Evolutionary conservation across 2,113 vertebrate species (phyloP).

Genomic region (Forbesichthys agassizii): DNA sequence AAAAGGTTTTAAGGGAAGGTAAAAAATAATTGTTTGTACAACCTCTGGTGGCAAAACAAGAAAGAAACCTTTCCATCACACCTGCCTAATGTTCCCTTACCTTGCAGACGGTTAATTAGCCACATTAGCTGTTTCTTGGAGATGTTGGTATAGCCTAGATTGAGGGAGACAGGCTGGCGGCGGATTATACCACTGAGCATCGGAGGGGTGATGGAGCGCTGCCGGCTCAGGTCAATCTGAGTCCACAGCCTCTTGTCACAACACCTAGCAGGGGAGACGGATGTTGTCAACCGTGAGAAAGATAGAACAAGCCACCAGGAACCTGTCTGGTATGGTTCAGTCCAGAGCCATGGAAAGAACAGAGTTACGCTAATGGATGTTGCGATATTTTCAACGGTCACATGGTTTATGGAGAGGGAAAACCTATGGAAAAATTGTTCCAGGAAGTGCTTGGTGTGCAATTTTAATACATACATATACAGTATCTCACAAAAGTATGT

Average conservation of each 20-base stretch:
- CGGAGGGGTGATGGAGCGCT: constrained; percentile 88
- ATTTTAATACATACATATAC: too few relatives aligned
- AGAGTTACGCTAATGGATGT: too few relatives aligned
- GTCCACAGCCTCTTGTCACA: constrained; percentile 89
- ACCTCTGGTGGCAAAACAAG: not conserved
- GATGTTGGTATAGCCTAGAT: constrained; percentile 90
- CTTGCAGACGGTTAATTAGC: constrained; percentile 89
- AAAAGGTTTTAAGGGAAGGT: not conserved
- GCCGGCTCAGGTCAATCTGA: constrained; percentile 86
- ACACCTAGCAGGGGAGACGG: constrained; percentile 76
- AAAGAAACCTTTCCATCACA: not conserved
- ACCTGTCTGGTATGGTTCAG: too few relatives aligned
- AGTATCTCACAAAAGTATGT: too few relatives aligned
- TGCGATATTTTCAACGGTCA: too few relatives aligned
- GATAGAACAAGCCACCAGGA: not conserved
- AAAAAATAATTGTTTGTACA: not conserved
- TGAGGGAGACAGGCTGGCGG: constrained; percentile 84
- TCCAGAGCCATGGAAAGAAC: too few relatives aligned
- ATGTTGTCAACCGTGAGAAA: not conserved
- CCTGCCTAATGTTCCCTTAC: constrained; percentile 53
- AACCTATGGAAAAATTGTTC: too few relatives aligned
- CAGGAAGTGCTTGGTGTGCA: too few relatives aligned
- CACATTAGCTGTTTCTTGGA: constrained; percentile 94
- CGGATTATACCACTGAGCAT: constrained; percentile 92
- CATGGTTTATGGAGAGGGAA: too few relatives aligned